Base-by-base conservation (phyloP, 1,140 invertebrate species). In the Eubasilissa regina region DNA sequence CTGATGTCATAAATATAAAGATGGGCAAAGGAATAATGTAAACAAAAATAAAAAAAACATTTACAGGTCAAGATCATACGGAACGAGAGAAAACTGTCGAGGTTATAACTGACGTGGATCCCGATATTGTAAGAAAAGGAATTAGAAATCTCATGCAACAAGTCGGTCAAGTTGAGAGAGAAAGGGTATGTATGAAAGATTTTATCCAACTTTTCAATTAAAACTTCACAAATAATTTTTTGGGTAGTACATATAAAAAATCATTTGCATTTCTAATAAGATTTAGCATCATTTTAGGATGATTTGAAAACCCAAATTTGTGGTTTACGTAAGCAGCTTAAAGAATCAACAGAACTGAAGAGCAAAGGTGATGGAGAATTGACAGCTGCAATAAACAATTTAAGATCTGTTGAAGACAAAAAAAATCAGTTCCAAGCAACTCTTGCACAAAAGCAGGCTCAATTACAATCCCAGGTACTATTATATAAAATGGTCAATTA, bases 91-190 rank as follows among this genome's bases (percentile, higher is more conserved):
- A 77, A 56, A 80, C 75, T 35, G 77, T 79, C 0, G 81, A 91
- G 81, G 86, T 90, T 10, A 89, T 93, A 45, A 87, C 92, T 21
- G 95, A 97, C 83, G 92, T 97, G 0, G 96, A 98, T 86, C 96
- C 96, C 0, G 96, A 98, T 87, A 86, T 93, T 56, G 93, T 98
- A 43, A 92, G 96, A 82, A 95, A 96, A 87, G 95, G 96, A 9
- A 93, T 97, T 0, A 89, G 96, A 75, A 94, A 93, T 84, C 90
- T 97, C 15, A 97, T 97, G 94, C 94, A 97, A 84, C 95, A 97
- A 90, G 94, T 97, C 44, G 95, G 95, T 0, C 93, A 95, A 86
- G 93, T 96, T 66, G 96, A 97, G 88, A 90, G 96, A 19, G 96
- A 97, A 86, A 93, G 93, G 85, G 93, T 94, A 87, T 86, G 84